Base-by-base conservation (phyloP, 64 coral and sea anemone genomes). In the Actinia equina region DNA sequence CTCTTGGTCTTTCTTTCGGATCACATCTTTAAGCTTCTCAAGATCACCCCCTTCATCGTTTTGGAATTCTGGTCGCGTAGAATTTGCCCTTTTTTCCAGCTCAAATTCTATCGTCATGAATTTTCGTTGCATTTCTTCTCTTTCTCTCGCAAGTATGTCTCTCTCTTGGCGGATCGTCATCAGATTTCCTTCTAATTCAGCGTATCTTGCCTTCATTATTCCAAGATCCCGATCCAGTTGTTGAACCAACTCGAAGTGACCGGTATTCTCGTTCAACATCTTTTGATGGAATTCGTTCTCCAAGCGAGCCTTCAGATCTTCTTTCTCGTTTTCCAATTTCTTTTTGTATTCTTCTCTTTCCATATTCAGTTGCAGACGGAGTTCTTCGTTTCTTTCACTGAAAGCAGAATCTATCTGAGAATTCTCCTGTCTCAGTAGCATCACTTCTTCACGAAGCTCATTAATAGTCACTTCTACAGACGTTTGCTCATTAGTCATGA, bases 221-320 rank as follows among this genome's bases (percentile, higher is more conserved):
- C 88, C 44, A 26, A 89, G 74, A 9, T 93, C 91, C 43, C 89
- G 63, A 44, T 93, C 91, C 17, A 86, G 88, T 16, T 93, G 89
- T 86, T 84, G 86, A n/a, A 89, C 42, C 52, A 84, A 54, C 63
- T 93, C 88, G 67, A 77, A 77, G 18, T 86, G 85, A 2, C 87
- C 82, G 26, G 85, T 26, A 22, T 59, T 93, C 43, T 96, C 94
- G 22, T 89, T 49, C n/a, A 97, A 74, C 7, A 97, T 52, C 82
- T 93, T 97, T 57, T 97, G 91, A 71, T 88, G 87, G 61, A 97
- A 89, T 30, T 97, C 94, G 22, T 77, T 88, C 23, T 97, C 94
- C 58, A 97, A 54, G 62, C 85, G 88, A 26, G 79, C 23, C 20
- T 87, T 86, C 17, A 97, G 78, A 26, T 93, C 91, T 10, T 93